Base-by-base conservation (phyloP, 2,888 invertebrate species). In the Anarsia innoxiella region DNA sequence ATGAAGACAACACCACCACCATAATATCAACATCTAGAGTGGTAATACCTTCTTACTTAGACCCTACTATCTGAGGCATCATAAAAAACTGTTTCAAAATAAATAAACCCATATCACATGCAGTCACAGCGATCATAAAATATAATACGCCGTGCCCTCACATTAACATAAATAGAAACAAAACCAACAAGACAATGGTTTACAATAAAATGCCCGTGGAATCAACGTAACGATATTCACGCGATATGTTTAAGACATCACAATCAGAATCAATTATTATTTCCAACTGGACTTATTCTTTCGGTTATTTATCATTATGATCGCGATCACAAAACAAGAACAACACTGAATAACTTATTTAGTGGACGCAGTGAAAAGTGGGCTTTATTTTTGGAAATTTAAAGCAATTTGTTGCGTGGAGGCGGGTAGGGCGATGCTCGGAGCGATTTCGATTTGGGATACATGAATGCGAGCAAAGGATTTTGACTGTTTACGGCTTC, bases 391-490 rank as follows among this genome's bases (percentile, higher is more conserved):
- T 33, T 31, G 40, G 28, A 34, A 53, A 14, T 28, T 39, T 60
- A 72, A 57, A 54, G 51, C 41, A 51, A 60, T 44, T 55, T 71
- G 59, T 78, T 47, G 60, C 48, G 37, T 59, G 61, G 43, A 41
- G 47, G 47, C 40, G 50, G 40, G 42, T 41, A 45, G 43, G 53
- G 53, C 51, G 71, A 70, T 68, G 78, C 79, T 79, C 60, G 70
- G 49, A 80, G 78, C 79, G 76, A 75, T 82, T 80, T 82, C 75
- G 77, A 77, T 82, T 83, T 83, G 72, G 83, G 80, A 78, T 80
- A 83, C 78, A 79, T 79, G 82, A 78, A 79, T 82, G 75, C 82
- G 76, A 80, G 80, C 82, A 79, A 79, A 80, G 80, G 83, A 82
- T 84, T 84, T 82, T 72, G 80, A 78, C 82, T 82, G 79, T 82